Evolutionary conservation across 1,140 invertebrate genomes (phyloP), one percentile per base, ranked within the genome.

Genomic region (Solenopsis invicta): DNA sequence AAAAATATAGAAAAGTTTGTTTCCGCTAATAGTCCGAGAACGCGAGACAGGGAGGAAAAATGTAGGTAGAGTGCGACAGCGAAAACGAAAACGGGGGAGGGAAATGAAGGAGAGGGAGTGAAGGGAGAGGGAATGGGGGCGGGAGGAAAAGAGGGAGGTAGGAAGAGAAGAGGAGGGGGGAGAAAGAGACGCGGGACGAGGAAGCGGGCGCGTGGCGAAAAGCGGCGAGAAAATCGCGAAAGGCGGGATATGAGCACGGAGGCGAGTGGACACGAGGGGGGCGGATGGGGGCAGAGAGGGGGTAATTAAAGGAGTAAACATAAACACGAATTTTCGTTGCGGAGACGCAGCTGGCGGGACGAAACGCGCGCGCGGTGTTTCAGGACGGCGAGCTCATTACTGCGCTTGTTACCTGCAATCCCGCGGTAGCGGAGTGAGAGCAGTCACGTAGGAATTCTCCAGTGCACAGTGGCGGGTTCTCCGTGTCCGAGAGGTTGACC

Each of bases 241-340:
- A 78, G 76, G 56, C 84, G 48, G 75, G 69, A 75, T 87, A 59
- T 41, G 54, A 9, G 54, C 16, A 10, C 16, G 34, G 64, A 12
- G 37, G 4, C 37, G 29, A 21, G 48, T 12, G 21, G 24, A 77
- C 56, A 34, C 75, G 88, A 59, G 87, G 72, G 72, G 84, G 76
- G 2, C 89, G 88, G 56, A 86, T 81, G 50, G 54, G 71, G 66
- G 62, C 78, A 77, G 80, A 76, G 88, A 80, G 89, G 88, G 90
- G 92, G 90, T 92, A 92, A 92, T 91, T 91, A 93, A 90, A 90
- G 91, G 92, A 92, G 93, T 92, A 94, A 94, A 94, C 93, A 94
- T 94, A 94, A 94, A 94, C 93, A 94, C 90, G 89, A 88, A 91
- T 82, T 82, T 82, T 82, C 67, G 54, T 18, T 24, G 52, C 80